Conservation (phyloP, 2,888 invertebrate species). For the Petrophora chlorosata region DNA sequence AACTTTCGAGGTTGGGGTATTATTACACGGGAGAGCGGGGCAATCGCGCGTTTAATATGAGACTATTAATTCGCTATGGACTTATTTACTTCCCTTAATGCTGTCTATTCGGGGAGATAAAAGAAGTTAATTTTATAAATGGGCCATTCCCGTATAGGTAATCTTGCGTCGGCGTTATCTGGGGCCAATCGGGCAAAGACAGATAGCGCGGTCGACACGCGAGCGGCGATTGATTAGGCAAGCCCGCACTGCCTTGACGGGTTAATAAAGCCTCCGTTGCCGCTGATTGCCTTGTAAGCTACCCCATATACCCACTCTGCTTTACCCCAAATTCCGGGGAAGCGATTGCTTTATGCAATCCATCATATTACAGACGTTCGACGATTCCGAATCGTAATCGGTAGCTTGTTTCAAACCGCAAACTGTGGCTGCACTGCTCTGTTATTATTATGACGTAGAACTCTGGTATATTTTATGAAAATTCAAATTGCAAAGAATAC, state of each 20-base stretch:
- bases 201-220: conserved; percentile 82
- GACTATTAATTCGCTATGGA: conserved; percentile 64
- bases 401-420: neutral
- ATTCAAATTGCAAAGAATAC: too few relatives aligned
- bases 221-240: conserved; percentile 81
- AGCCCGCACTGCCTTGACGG: conserved; percentile 77
- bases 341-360: conserved; percentile 61
- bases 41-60: conserved; percentile 53
- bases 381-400: neutral
- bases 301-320: conserved; percentile 56
- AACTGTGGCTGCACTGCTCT: neutral
- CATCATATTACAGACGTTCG: conserved; percentile 55
- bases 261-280: conserved; percentile 78
- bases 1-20: conserved; percentile 4
- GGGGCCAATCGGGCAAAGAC: conserved; percentile 78
- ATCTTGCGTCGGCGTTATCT: conserved; percentile 79
- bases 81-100: conserved; percentile 74
- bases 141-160: conserved; percentile 75
- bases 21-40: conserved; percentile 22
- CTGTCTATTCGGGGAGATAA: conserved; percentile 74
- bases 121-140: conserved; percentile 82
- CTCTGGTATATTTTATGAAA: too few relatives aligned
- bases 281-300: conserved; percentile 77
- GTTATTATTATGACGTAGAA: too few relatives aligned
- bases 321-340: conserved; percentile 61